Evolutionary conservation across 2,113 vertebrate genomes (phyloP).

Genomic region (Neolamprologus kungweensis): DNA sequence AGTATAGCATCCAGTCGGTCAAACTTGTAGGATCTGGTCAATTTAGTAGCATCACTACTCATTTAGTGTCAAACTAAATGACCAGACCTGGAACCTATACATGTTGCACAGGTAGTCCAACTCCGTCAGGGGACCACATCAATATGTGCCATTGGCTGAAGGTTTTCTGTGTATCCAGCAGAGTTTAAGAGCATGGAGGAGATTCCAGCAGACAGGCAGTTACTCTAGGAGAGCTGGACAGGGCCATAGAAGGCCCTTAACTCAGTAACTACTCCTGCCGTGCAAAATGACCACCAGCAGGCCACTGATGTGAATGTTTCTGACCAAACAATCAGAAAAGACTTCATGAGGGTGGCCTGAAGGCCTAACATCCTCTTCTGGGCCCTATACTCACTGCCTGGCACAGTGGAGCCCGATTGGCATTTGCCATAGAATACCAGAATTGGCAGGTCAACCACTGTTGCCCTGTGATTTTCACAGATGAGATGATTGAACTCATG

Average conservation of each 20-base stretch:
- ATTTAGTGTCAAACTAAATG: background rate
- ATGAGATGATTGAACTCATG: background rate
- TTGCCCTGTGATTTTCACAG: background rate
- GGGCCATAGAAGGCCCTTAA: background rate
- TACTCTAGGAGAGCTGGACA: background rate
- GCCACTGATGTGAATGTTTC: background rate
- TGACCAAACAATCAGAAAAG: background rate
- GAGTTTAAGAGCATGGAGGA: background rate
- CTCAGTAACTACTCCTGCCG: background rate
- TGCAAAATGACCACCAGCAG: background rate
- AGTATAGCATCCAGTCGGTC: background rate
- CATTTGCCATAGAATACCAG: background rate
- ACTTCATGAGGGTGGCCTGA: background rate
- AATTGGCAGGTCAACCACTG: background rate
- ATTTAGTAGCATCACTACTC: background rate
- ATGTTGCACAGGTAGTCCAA: background rate
- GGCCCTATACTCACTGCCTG: background rate
- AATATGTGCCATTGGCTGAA: background rate
- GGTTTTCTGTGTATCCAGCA: background rate
- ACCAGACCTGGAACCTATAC: background rate
- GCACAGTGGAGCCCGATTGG: background rate
- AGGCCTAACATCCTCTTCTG: background rate
- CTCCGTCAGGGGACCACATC: background rate
- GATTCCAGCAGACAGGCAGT: background rate
- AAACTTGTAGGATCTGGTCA: background rate